A percentile compares a stretch with the other conserved stretches of the same genome.
Conservation (phyloP, 1,140 invertebrate genomes). For the Drosophila burlai region DNA sequence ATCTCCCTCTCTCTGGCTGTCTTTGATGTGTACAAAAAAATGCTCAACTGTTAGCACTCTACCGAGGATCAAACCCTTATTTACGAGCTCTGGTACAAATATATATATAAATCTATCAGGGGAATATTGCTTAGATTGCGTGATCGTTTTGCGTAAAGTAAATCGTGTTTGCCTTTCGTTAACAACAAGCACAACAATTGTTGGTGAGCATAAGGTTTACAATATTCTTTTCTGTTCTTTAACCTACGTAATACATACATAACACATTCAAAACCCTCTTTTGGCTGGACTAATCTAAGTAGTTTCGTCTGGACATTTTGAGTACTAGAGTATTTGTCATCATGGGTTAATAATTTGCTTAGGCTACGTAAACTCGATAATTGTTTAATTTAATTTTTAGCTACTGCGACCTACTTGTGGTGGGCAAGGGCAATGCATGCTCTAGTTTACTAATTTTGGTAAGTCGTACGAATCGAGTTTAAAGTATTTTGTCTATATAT, state of each 20-base stretch:
- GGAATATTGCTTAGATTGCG: conserved; percentile 29
- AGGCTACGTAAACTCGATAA: conserved; percentile 34
- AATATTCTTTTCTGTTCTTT: conserved; percentile 46
- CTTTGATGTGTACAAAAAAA: too few species aligned
- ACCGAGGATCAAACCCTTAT: background rate
- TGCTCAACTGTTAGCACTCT: background rate
- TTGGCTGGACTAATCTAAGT: conserved; percentile 56
- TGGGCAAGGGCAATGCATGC: conserved; percentile 43
- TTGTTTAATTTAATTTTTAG: conserved; percentile 17
- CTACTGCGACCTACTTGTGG: conserved; percentile 34
- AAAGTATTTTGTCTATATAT: conserved; percentile 61
- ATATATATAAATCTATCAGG: conserved; percentile 60
- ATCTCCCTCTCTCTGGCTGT: background rate
- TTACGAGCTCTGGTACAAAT: conserved; percentile 53
- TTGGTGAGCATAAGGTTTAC: conserved; percentile 83
- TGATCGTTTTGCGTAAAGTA: conserved; percentile 46
- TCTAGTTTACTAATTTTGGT: conserved; percentile 35
- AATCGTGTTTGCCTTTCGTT: conserved; percentile 47
- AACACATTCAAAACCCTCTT: conserved; percentile 51
- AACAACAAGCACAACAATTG: conserved; percentile 74
- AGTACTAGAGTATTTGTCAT: conserved; percentile 28
- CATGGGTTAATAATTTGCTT: conserved; percentile 31
- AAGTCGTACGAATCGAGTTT: conserved; percentile 47
- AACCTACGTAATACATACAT: conserved; percentile 39
- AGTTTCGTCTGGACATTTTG: conserved; percentile 72